A percentile compares a stretch with the other conserved stretches of the same genome.
These are phyloP conservation scores for Pteruthius melanotis DNA, from an alignment of 2,113 vertebrate species.

Conservation along the genomic window DNA sequence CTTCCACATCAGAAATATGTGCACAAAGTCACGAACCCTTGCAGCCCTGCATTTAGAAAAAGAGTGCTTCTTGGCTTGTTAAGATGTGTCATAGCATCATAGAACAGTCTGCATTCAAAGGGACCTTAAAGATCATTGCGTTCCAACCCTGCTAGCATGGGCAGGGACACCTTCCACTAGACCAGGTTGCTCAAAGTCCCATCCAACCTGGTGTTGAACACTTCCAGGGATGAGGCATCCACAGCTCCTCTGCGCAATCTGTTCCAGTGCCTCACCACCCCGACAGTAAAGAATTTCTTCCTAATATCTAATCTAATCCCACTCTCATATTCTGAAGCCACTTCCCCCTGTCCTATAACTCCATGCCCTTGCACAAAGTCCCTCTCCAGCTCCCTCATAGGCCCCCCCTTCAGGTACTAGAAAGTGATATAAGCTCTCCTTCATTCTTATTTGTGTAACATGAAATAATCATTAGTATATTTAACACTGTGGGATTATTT, in stretches of 20 bases:
- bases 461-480: not conserved
- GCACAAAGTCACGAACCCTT: not conserved
- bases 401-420: not conserved
- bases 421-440: not conserved
- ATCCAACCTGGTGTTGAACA: not conserved
- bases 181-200: not conserved
- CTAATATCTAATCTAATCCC: not conserved
- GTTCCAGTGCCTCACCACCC: not conserved
- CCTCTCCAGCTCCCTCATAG: not conserved
- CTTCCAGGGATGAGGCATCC: not conserved
- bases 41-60: not conserved
- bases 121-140: not conserved
- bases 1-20: not conserved
- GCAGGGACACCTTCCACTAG: not conserved
- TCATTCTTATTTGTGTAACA: not conserved
- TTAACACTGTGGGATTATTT: not conserved
- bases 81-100: not conserved
- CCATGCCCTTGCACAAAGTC: not conserved
- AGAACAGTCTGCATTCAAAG: not conserved
- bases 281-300: not conserved
- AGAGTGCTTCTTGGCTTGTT: not conserved
- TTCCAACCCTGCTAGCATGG: fast-evolving
- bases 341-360: not conserved
- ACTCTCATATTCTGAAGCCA: not conserved
- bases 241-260: not conserved